Evolutionary conservation across 2,888 invertebrate genomes (phyloP).

Genomic region (Pterostichus madidus): DNA sequence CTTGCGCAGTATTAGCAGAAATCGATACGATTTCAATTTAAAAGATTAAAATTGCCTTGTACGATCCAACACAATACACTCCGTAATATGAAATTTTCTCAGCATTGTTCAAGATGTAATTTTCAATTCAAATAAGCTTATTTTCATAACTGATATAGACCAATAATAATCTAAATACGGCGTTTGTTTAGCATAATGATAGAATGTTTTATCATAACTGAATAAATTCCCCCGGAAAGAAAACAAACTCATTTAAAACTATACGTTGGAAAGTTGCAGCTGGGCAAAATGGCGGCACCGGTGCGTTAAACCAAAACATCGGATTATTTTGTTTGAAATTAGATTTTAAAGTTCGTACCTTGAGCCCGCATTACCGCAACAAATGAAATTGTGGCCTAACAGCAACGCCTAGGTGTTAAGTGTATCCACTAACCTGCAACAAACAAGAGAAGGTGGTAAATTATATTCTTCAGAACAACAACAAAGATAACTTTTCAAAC

Average conservation of each 20-base stretch:
- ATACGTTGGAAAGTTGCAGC: constrained; percentile 37
- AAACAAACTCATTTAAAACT: constrained; percentile 64
- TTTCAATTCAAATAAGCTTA: constrained; percentile 63
- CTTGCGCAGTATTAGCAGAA: constrained; percentile 12
- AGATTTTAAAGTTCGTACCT: constrained; percentile 45
- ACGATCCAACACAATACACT: constrained; percentile 4
- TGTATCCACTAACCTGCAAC: constrained; percentile 11
- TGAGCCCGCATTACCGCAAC: constrained; percentile 8
- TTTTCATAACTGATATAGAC: constrained; percentile 64
- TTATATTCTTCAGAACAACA: constrained; percentile 13
- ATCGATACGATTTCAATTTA: constrained; percentile 42
- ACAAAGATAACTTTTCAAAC: background rate
- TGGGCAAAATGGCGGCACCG: constrained; percentile 19
- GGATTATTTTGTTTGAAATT: constrained; percentile 53
- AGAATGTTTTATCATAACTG: constrained; percentile 65
- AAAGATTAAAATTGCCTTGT: constrained; percentile 34
- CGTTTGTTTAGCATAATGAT: constrained; percentile 62
- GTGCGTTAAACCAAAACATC: constrained; percentile 52
- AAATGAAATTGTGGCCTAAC: constrained; percentile 28
- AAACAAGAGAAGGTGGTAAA: constrained; percentile 5
- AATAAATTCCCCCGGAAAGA: constrained; percentile 56
- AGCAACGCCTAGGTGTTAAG: constrained; percentile 6
- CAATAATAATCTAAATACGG: constrained; percentile 62
- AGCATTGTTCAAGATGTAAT: constrained; percentile 26
- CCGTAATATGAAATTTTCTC: constrained; percentile 15